Conservation (phyloP, 2,113 vertebrate genomes). For the Neolamprologus kungweensis region DNA sequence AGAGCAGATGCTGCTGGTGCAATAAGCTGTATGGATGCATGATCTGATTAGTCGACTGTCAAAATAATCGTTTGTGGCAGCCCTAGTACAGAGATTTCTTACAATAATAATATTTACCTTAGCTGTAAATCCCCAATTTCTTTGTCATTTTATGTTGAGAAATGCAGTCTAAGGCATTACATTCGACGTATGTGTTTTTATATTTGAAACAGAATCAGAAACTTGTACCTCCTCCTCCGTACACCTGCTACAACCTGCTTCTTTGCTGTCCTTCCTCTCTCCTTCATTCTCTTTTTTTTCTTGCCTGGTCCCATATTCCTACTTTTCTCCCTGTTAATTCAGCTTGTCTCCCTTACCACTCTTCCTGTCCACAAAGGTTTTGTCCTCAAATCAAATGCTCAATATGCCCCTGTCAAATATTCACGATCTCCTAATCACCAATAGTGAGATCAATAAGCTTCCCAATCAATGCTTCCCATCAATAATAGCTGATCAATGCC, state of each 20-base stretch:
- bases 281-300: background rate
- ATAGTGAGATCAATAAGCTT: slow-evolving; percentile 48
- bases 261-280: background rate
- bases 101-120: background rate
- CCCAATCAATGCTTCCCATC: slow-evolving; percentile 43
- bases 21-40: background rate
- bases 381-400: slow-evolving; percentile 10
- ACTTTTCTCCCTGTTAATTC: rapidly evolving
- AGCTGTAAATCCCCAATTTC: background rate
- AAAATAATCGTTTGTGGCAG: background rate
- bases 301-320: background rate
- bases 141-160: background rate
- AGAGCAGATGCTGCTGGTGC: background rate
- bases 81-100: background rate
- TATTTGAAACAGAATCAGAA: background rate
- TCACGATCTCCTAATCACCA: slow-evolving; percentile 57
- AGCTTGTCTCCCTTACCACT: background rate
- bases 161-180: rapidly evolving
- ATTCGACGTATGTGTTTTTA: background rate
- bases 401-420: slow-evolving; percentile 52
- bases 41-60: background rate
- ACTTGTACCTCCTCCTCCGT: background rate
- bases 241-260: background rate
- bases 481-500: slow-evolving; percentile 48
- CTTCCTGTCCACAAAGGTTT: slow-evolving; percentile 5